Evolutionary conservation across 2,797 vertebrate species (phyloP).

Genomic region (Gobionotothen gibberifrons): DNA sequence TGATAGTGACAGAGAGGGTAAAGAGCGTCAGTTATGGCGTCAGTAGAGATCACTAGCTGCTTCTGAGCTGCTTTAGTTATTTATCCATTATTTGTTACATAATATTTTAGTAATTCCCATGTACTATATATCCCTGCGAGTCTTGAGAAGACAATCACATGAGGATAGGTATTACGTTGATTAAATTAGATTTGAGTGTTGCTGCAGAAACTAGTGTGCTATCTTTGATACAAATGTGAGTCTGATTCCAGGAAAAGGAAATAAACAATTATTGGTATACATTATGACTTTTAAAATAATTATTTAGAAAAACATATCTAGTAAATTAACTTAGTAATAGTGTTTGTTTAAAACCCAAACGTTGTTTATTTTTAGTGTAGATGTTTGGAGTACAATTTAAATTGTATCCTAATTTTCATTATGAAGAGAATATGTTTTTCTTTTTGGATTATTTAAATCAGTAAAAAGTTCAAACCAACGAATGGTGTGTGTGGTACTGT

Average conservation of each 20-base stretch:
- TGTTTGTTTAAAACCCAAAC: background rate
- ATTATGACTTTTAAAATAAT: too few relatives aligned
- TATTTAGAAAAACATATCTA: background rate
- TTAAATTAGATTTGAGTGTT: background rate
- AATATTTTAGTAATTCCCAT: background rate
- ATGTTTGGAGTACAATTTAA: background rate
- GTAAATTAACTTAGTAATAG: background rate
- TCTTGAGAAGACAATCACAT: background rate
- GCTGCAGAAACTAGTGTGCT: background rate
- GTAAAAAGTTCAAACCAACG: too few relatives aligned
- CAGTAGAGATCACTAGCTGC: conserved; percentile 17
- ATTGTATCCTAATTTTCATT: background rate
- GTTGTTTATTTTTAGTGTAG: background rate
- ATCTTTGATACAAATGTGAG: background rate
- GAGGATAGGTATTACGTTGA: too few relatives aligned
- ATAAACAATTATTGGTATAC: background rate
- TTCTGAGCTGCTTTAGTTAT: background rate
- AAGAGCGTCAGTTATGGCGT: background rate
- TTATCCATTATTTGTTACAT: conserved; percentile 25
- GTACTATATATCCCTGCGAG: background rate
- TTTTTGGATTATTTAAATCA: too few relatives aligned
- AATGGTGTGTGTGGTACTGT: too few relatives aligned
- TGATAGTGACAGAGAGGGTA: background rate
- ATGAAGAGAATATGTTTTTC: too few relatives aligned
- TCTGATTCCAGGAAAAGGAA: background rate